Evolutionary conservation across 2,888 invertebrate genomes (phyloP), one percentile per base, ranked within the genome.

Genomic region (Minunthozetes semirufus): DNA sequence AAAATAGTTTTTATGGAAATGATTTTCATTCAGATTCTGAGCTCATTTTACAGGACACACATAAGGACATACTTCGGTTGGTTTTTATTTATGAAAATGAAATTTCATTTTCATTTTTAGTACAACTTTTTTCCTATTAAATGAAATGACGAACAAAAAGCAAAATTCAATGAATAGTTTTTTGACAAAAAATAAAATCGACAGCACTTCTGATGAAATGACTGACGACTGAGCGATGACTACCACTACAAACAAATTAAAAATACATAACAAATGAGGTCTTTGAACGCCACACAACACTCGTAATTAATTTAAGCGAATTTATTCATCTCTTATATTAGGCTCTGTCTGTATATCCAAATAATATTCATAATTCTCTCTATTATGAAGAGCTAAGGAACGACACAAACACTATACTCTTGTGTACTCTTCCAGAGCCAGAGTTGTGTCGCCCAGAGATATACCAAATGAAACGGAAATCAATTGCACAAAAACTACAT

Each of bases 291-390:
- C 11, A 22, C 22, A n/a, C 4, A 19, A 66, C n/a, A n/a, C 15
- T 33, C 46, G 17, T 70, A 70, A 70, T 70, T 70, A 70, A 48
- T 70, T 70, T 70, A 70, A 25, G 70, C 70, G 27, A 48, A 70
- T 70, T 33, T 42, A 42, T 70, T 46, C 19, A 61, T 22, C n/a
- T n/a, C 38, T n/a, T 19, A 19, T 22, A 59, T 59, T 59, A 25
- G 33, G 61, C 61, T 4, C 61, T 61, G 61, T 19, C 9, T 22
- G 11, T 42, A 42, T 42, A 42, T 56, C 15, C 46, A 46, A 11
- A 46, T 46, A 11, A 13, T 50, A 50, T 50, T n/a, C 22, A 53
- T 9, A 53, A 53, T 53, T 8, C 19, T n/a, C n/a, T n/a, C 8
- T 33, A 33, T n/a, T 17, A 48, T 48, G 2, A 4, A n/a, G n/a